phyloP scores from a whole-genome alignment of 2,797 vertebrate genomes.

The Artibeus jamaicensis region DNA sequence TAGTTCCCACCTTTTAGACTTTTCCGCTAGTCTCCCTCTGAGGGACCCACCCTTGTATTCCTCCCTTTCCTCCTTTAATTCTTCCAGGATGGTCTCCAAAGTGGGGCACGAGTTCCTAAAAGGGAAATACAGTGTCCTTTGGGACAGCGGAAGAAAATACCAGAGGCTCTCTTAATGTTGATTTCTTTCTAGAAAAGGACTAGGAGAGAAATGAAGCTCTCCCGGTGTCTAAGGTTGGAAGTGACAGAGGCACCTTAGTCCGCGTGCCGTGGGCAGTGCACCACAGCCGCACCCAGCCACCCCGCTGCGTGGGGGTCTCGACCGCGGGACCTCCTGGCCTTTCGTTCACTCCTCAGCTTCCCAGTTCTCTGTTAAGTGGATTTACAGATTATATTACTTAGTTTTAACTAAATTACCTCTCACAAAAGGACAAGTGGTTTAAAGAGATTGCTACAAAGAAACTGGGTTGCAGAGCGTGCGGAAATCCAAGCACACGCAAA shows the following conservation, averaged over 20 bases:
- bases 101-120: not conserved
- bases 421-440: constrained; percentile 59
- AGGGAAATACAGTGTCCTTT: not conserved
- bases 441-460: constrained; percentile 42
- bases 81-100: not conserved
- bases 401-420: constrained; percentile 70
- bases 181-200: not conserved
- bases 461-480: constrained; percentile 11
- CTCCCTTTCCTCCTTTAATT: not conserved
- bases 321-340: not conserved
- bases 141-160: not conserved
- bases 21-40: not conserved
- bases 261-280: rapidly evolving
- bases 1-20: not conserved
- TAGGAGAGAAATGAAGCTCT: not conserved
- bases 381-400: constrained; percentile 69
- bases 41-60: not conserved
- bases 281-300: not conserved
- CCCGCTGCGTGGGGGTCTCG: not conserved
- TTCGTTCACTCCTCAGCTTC: not conserved
- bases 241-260: not conserved
- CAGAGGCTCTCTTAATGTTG: not conserved
- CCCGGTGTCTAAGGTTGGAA: not conserved
- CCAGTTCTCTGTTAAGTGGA: constrained; percentile 60
- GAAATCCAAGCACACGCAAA: constrained; percentile 16